A percentile compares a stretch with the other conserved stretches of the same genome.
Conservation (phyloP, 2,113 vertebrate species). For the Crypturellus undulatus region DNA sequence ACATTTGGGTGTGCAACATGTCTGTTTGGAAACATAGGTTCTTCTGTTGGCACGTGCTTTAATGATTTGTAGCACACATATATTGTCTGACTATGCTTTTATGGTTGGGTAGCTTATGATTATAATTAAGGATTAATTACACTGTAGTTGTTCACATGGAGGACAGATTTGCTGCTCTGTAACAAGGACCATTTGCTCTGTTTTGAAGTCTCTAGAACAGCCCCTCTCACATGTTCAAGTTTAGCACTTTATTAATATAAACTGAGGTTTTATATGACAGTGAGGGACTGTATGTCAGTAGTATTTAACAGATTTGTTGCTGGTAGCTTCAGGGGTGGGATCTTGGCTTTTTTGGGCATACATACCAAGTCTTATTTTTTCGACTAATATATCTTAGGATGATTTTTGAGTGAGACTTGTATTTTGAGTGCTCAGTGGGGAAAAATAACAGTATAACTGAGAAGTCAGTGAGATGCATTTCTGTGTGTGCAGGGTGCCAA, state of each 20-base stretch:
- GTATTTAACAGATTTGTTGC: constrained; percentile 11
- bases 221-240: background rate
- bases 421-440: background rate
- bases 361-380: background rate
- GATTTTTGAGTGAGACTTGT: constrained; percentile 29
- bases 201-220: constrained; percentile 6
- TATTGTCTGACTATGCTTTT: constrained; percentile 33
- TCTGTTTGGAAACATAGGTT: background rate
- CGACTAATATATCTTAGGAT: constrained; percentile 6
- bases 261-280: background rate
- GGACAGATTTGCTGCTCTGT: constrained; percentile 12
- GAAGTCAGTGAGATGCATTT: background rate
- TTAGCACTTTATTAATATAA: constrained; percentile 9
- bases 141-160: background rate
- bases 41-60: background rate
- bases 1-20: background rate
- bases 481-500: background rate
- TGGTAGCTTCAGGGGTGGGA: background rate
- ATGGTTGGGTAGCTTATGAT: background rate
- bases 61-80: background rate
- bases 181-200: background rate
- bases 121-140: constrained; percentile 47
- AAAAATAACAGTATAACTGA: constrained; percentile 7
- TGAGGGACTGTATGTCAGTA: background rate
- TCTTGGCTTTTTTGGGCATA: background rate